Evolutionary conservation across 2,113 vertebrate species (phyloP).

Genomic region (Tamias sibiricus): DNA sequence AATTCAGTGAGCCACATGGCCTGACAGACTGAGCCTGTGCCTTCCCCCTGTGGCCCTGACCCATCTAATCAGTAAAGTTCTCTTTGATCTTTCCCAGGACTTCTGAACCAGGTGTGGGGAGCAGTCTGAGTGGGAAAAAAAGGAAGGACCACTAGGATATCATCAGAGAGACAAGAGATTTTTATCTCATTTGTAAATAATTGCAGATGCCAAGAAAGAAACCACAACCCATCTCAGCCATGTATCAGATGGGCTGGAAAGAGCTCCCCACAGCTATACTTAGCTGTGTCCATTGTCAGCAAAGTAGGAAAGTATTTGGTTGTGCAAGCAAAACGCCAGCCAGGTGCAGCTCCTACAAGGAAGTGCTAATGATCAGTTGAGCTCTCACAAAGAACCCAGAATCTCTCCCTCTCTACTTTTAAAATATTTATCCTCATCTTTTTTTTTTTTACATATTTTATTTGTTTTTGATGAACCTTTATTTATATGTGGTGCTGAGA

Average conservation of each 20-base stretch:
- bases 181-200: conserved; percentile 15
- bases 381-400: background rate
- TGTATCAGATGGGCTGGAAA: background rate
- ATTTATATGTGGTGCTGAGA: too few species aligned
- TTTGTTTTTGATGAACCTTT: too few species aligned
- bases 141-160: background rate
- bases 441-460: too few species aligned
- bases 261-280: background rate
- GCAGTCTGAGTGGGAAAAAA: background rate
- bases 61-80: background rate
- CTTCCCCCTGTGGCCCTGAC: background rate
- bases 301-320: background rate
- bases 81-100: background rate
- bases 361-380: background rate
- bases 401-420: background rate
- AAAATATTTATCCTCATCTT: background rate
- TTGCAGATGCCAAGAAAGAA: background rate
- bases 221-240: background rate
- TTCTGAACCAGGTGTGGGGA: background rate
- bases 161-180: background rate
- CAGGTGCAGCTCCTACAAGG: background rate
- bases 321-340: background rate
- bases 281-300: background rate
- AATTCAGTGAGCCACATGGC: background rate
- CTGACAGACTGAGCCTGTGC: background rate